These are phyloP conservation scores for Periparus ater DNA, from an alignment of 2,797 vertebrate species.

Conservation along the genomic window DNA sequence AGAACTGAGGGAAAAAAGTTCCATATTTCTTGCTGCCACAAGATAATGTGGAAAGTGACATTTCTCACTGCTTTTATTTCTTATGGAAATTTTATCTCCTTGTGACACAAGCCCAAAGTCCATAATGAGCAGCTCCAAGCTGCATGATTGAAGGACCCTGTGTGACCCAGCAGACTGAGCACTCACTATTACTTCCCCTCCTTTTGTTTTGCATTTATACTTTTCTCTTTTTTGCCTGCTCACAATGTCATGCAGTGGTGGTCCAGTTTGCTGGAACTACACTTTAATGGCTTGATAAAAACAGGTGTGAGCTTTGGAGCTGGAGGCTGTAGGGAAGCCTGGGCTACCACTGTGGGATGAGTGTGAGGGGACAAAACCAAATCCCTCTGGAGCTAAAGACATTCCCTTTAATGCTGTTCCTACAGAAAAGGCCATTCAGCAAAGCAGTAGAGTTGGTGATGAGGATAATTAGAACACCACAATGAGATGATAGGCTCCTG, in stretches of 20 bases:
- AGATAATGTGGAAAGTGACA: not conserved
- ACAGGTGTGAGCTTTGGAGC: not conserved
- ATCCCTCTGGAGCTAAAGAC: not conserved
- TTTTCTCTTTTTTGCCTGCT: not conserved
- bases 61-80: not conserved
- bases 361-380: not conserved
- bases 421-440: not conserved
- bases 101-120: not conserved
- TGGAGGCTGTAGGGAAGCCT: not conserved
- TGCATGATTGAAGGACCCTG: not conserved
- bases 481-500: too few species aligned
- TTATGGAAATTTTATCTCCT: not conserved
- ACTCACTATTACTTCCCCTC: not conserved
- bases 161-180: accelerated
- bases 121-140: not conserved
- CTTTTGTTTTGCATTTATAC: not conserved
- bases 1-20: not conserved
- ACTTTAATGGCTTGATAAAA: not conserved
- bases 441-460: not conserved
- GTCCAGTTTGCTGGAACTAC: not conserved
- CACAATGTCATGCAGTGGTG: accelerated
- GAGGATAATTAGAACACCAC: not conserved
- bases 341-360: too few species aligned
- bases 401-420: not conserved
- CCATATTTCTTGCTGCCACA: not conserved